Evolutionary conservation across 2,113 vertebrate species (phyloP).

Genomic region (Urocolius indicus): DNA sequence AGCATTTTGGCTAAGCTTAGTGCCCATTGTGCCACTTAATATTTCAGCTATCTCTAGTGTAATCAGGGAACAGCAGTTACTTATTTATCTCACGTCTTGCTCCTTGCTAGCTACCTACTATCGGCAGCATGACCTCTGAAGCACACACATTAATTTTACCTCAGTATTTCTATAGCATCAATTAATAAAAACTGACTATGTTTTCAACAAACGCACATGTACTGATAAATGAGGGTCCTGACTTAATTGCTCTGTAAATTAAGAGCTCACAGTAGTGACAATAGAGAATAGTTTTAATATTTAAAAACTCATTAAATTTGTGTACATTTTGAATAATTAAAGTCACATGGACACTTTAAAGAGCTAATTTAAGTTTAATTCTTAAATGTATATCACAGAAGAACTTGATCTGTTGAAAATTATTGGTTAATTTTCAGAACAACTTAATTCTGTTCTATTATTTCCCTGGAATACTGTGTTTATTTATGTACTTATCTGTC

Average conservation of each 20-base stretch:
- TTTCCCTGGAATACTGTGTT: neutral
- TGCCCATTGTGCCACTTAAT: conserved; percentile 78
- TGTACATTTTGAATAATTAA: conserved; percentile 89
- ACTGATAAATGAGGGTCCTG: conserved; percentile 97
- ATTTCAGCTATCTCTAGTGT: conserved; percentile 82
- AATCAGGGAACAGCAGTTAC: conserved; percentile 77
- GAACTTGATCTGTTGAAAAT: conserved; percentile 58
- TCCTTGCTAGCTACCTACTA: conserved; percentile 78
- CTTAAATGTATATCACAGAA: conserved; percentile 77
- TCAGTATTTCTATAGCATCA: conserved; percentile 89
- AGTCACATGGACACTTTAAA: conserved; percentile 76
- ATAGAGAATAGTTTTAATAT: conserved; percentile 95
- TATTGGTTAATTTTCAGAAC: conserved; percentile 56
- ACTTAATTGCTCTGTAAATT: conserved; percentile 99
- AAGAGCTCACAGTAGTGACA: conserved; percentile 95
- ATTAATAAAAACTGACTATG: conserved; percentile 99
- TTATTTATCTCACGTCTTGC: conserved; percentile 84
- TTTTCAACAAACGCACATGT: conserved; percentile 91
- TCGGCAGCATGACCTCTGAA: conserved; percentile 87
- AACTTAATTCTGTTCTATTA: conserved; percentile 37
- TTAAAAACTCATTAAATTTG: conserved; percentile 97
- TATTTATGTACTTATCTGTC: neutral
- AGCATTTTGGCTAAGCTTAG: conserved; percentile 75
- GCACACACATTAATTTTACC: conserved; percentile 93
- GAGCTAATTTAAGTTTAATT: conserved; percentile 81